Conservation (phyloP, 2,113 vertebrate genomes). For the Gymnobelideus leadbeateri region DNA sequence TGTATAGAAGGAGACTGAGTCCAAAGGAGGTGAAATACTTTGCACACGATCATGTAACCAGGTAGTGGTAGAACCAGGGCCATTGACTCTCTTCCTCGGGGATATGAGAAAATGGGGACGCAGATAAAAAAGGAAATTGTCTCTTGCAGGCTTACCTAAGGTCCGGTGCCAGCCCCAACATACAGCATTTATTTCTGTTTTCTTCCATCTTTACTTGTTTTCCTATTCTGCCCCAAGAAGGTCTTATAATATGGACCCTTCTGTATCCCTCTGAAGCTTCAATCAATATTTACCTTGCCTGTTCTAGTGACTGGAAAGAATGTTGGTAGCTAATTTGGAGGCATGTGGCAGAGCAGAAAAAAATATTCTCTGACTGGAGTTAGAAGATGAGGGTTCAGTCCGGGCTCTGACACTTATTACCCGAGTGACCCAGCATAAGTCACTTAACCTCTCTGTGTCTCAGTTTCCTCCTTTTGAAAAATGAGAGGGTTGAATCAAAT, state of each 20-base stretch:
- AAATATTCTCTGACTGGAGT: not conserved
- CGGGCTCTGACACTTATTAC: not conserved
- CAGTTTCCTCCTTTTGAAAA: not conserved
- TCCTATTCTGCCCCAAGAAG: not conserved
- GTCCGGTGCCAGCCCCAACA: not conserved
- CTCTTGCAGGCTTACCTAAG: not conserved
- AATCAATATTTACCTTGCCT: not conserved
- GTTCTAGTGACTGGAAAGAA: not conserved
- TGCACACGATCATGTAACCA: not conserved
- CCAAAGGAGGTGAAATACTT: not conserved
- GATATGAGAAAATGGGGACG: not conserved
- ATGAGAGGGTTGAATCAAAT: not conserved
- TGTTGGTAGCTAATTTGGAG: not conserved
- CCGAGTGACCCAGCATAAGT: not conserved
- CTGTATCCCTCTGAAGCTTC: not conserved
- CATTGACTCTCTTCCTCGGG: not conserved
- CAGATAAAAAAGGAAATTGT: not conserved
- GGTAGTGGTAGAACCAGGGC: not conserved
- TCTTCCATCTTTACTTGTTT: not conserved
- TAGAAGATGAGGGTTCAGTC: not conserved
- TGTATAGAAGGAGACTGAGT: not conserved
- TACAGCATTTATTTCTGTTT: not conserved
- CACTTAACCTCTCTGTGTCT: slow-evolving; percentile 23
- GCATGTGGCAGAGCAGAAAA: not conserved
- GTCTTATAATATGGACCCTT: not conserved